Evolutionary conservation across 2,888 invertebrate species (phyloP).

Genomic region (Dastarcus helophoroides): DNA sequence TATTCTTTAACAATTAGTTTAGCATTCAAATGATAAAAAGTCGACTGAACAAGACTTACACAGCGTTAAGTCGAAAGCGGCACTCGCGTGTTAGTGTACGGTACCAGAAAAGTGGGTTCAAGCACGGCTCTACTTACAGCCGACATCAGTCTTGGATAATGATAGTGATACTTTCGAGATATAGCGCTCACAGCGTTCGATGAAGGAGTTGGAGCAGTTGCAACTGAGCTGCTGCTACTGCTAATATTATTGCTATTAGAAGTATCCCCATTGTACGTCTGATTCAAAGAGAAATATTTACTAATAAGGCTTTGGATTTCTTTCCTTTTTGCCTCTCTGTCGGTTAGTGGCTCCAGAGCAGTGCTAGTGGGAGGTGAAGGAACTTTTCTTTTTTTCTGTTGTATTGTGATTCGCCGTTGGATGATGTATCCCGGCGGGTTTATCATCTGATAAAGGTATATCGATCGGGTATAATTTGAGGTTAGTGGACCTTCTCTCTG

Average conservation of each 20-base stretch:
- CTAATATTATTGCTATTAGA: too few species aligned
- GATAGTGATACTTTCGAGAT: conserved; percentile 1
- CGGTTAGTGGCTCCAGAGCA: conserved; percentile 45
- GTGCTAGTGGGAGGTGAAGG: conserved; percentile 35
- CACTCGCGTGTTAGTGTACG: conserved; percentile 19
- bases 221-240: too few species aligned
- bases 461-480: conserved; percentile 46
- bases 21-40: too few species aligned
- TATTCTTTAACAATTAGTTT: too few species aligned
- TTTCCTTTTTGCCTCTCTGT: conserved; percentile 69
- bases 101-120: conserved; percentile 18
- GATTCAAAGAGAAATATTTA: conserved; percentile 72
- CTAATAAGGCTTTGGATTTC: conserved; percentile 72
- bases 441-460: conserved; percentile 29
- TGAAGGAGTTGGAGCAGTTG: too few species aligned
- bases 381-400: too few species aligned
- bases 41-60: conserved; percentile 19
- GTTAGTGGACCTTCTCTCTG: conserved; percentile 38
- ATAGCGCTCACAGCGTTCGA: conserved; percentile 6
- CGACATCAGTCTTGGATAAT: conserved; percentile 23
- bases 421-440: conserved; percentile 30
- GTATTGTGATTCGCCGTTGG: not conserved
- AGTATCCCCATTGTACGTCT: conserved; percentile 52
- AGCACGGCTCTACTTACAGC: conserved; percentile 34
- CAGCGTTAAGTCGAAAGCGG: conserved; percentile 23